These are phyloP conservation scores for Aleiodes alternator DNA, from an alignment of 2,888 invertebrate genomes.

Conservation along the genomic window DNA sequence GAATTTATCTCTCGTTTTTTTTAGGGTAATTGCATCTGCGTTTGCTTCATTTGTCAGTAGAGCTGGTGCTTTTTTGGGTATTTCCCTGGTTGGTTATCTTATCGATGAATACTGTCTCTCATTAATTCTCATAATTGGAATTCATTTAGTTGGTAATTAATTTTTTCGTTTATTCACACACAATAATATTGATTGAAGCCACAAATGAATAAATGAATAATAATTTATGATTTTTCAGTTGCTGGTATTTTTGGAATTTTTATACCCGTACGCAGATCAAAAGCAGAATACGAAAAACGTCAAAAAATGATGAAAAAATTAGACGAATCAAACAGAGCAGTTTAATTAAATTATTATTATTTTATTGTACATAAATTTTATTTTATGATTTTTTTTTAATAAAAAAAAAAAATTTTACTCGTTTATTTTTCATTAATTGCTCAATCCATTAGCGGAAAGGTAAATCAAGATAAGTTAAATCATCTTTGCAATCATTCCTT, in stretches of 20 bases:
- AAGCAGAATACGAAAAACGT: conserved; percentile 21
- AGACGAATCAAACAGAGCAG: too few species aligned
- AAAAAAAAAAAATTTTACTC: too few species aligned
- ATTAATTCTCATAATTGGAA: conserved; percentile 80
- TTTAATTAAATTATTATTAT: too few species aligned
- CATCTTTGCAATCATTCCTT: too few species aligned
- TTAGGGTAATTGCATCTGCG: conserved; percentile 61
- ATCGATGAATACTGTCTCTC: conserved; percentile 86
- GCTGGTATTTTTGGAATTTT: conserved; percentile 32
- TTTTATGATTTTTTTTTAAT: too few species aligned
- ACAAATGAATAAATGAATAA: not conserved
- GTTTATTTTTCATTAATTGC: too few species aligned
- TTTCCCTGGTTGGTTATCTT: conserved; percentile 85
- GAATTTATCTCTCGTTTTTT: conserved; percentile 16
- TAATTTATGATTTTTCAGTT: conserved; percentile 9
- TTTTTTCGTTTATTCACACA: not conserved
- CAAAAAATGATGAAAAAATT: conserved; percentile 23
- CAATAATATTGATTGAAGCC: not conserved
- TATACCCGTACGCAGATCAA: conserved; percentile 30
- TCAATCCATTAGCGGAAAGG: too few species aligned
- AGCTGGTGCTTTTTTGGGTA: conserved; percentile 85
- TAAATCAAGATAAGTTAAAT: too few species aligned
- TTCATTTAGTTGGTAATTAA: conserved; percentile 83
- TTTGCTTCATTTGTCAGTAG: conserved; percentile 82
- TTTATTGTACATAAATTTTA: too few species aligned